Base-by-base conservation (phyloP, 2,888 invertebrate species). In the Hybos culiciformis region DNA sequence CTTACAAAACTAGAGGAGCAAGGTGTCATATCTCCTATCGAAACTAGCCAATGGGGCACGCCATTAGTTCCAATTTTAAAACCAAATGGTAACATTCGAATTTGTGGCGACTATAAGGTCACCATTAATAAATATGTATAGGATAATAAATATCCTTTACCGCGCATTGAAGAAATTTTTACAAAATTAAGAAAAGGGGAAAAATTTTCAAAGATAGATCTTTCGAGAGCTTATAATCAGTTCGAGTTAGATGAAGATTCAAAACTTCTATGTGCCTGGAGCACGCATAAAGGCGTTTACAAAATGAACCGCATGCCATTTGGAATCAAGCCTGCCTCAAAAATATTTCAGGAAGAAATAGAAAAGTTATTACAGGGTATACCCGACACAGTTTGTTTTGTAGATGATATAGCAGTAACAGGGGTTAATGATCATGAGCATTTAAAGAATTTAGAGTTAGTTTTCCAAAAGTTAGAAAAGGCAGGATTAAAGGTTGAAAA, bases 391-490 rank as follows among this genome's bases (percentile, higher is more conserved):
- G 23, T 31, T 3, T 42, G 38, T 31, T 36, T 44, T 11, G 36
- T 44, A 32, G 40, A 44, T 44, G 44, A 43, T 12, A 39, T 43
- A n/a, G n/a, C n/a, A n/a, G n/a, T n/a, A n/a, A n/a, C n/a, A n/a
- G n/a, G n/a, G n/a, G n/a, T n/a, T n/a, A n/a, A n/a, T n/a, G n/a
- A n/a, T n/a, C n/a, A n/a, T n/a, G n/a, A n/a, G n/a, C n/a, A n/a
- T n/a, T n/a, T n/a, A n/a, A n/a, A n/a, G n/a, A n/a, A n/a, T n/a
- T n/a, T n/a, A n/a, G n/a, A n/a, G n/a, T n/a, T n/a, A n/a, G n/a
- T n/a, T n/a, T n/a, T n/a, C n/a, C n/a, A n/a, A n/a, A n/a, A n/a
- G n/a, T n/a, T n/a, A n/a, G n/a, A n/a, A n/a, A n/a, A n/a, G n/a
- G n/a, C n/a, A n/a, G n/a, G n/a, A n/a, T n/a, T n/a, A n/a, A n/a